A percentile compares a stretch with the other conserved stretches of the same genome.
phyloP scores from a whole-genome alignment of 2,113 vertebrate genomes.

The Poicephalus gulielmi region DNA sequence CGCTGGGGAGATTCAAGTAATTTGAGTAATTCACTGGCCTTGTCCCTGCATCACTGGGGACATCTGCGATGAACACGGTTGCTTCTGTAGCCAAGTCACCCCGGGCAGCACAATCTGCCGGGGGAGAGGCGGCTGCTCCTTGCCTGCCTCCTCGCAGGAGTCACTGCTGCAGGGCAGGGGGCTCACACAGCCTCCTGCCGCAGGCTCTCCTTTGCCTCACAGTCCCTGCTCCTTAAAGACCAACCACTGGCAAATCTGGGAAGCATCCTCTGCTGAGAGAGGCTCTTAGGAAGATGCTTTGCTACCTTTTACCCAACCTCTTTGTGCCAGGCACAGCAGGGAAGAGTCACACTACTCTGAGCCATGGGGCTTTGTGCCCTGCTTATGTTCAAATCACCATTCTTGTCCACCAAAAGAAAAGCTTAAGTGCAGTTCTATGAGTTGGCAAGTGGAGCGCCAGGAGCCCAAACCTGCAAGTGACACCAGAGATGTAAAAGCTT shows the following conservation, averaged over 20 bases:
- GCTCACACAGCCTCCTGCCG: neutral
- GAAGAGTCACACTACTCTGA: fast-evolving
- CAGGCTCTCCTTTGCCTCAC: fast-evolving
- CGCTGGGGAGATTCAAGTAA: conserved; percentile 37
- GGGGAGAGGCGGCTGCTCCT: neutral
- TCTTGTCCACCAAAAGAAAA: neutral
- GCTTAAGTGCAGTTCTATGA: fast-evolving
- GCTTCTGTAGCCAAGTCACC: neutral
- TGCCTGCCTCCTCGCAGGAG: neutral
- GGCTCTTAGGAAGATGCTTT: neutral
- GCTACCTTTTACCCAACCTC: neutral
- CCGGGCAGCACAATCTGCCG: fast-evolving
- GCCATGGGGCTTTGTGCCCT: neutral
- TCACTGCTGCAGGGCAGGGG: neutral
- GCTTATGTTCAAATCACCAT: fast-evolving
- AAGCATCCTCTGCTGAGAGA: neutral
- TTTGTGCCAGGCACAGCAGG: fast-evolving
- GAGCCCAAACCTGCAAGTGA: neutral
- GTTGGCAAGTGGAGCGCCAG: neutral
- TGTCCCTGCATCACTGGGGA: neutral
- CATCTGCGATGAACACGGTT: neutral
- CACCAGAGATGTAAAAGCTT: neutral
- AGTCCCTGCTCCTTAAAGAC: neutral
- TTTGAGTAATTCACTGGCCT: conserved; percentile 30
- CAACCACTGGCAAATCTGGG: neutral